Conservation (phyloP, 2,113 vertebrate genomes). For the Caranx melampygus region DNA sequence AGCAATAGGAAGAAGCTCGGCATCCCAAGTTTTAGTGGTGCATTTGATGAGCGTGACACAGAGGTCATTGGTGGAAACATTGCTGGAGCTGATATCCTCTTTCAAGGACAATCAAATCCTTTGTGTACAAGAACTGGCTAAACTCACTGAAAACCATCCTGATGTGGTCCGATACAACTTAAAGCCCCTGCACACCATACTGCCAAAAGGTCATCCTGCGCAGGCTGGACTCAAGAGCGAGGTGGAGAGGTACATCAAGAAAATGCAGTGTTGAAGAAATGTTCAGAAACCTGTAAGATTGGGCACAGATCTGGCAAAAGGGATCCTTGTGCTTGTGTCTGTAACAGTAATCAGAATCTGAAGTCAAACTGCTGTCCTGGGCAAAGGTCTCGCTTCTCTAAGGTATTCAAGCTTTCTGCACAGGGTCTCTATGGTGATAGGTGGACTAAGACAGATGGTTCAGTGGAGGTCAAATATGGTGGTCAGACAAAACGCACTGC, state of each 20-base stretch:
- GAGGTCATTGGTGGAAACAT: slow-evolving; percentile 58
- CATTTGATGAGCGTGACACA: slow-evolving; percentile 61
- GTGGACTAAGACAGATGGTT: slow-evolving; percentile 57
- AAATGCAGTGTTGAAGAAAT: slow-evolving; percentile 76
- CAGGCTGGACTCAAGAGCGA: slow-evolving; percentile 69
- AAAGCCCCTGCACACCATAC: slow-evolving; percentile 79
- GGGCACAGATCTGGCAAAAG: slow-evolving; percentile 51
- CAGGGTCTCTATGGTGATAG: slow-evolving; percentile 71
- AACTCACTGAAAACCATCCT: slow-evolving; percentile 53
- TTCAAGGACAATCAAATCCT: slow-evolving; percentile 21
- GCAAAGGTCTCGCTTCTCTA: slow-evolving; percentile 78
- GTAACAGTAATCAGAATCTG: slow-evolving; percentile 46
- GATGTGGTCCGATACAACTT: slow-evolving; percentile 77
- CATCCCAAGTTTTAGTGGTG: slow-evolving; percentile 43
- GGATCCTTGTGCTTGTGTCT: slow-evolving; percentile 81
- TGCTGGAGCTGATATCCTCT: slow-evolving; percentile 45
- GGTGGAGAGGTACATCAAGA: slow-evolving; percentile 79
- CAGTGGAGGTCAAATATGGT: slow-evolving; percentile 69
- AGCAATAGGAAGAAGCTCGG: slow-evolving; percentile 1
- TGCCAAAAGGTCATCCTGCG: slow-evolving; percentile 12
- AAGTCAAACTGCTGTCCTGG: slow-evolving; percentile 82
- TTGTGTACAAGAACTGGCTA: slow-evolving; percentile 38
- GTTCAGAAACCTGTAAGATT: slow-evolving; percentile 63
- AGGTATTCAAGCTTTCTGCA: slow-evolving; percentile 67
- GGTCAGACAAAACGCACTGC: not conserved